A percentile compares a stretch with the other conserved stretches of the same genome.
These are phyloP conservation scores for Spodoptera litura DNA, from an alignment of 1,140 invertebrate species.

Conservation along the genomic window DNA sequence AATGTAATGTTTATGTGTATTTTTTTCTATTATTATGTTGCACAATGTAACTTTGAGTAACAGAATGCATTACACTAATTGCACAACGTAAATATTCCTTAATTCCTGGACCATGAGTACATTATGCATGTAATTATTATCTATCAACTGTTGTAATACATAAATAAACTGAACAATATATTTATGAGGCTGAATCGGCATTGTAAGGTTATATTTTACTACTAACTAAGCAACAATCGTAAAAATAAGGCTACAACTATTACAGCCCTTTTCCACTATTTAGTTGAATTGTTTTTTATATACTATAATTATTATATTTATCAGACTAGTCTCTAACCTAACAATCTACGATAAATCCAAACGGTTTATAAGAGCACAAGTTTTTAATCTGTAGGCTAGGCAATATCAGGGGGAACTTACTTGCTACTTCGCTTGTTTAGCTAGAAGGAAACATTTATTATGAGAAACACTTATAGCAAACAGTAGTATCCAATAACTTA, in stretches of 20 bases:
- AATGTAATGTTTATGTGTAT: too few relatives aligned
- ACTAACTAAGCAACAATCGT: constrained; percentile 45
- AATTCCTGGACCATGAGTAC: background rate
- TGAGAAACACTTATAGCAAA: too few relatives aligned
- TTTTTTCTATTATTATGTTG: too few relatives aligned
- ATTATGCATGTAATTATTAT: background rate
- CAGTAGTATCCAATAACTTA: too few relatives aligned
- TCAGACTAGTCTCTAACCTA: constrained; percentile 33
- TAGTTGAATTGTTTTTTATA: constrained; percentile 11
- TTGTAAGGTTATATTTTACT: constrained; percentile 22
- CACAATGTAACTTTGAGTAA: too few relatives aligned
- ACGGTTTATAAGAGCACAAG: constrained; percentile 19
- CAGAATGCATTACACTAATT: too few relatives aligned
- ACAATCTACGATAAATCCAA: background rate
- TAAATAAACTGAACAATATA: constrained; percentile 6
- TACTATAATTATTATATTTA: constrained; percentile 16
- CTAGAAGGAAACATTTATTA: background rate
- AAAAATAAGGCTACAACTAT: constrained; percentile 45
- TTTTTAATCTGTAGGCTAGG: background rate
- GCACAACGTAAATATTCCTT: too few relatives aligned
- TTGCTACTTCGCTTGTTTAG: background rate
- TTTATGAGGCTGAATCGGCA: background rate
- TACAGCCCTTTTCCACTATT: constrained; percentile 30
- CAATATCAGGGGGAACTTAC: background rate
- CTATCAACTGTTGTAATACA: background rate